Evolutionary conservation across 2,888 invertebrate species (phyloP).

Genomic region (Drosophila ustulata): DNA sequence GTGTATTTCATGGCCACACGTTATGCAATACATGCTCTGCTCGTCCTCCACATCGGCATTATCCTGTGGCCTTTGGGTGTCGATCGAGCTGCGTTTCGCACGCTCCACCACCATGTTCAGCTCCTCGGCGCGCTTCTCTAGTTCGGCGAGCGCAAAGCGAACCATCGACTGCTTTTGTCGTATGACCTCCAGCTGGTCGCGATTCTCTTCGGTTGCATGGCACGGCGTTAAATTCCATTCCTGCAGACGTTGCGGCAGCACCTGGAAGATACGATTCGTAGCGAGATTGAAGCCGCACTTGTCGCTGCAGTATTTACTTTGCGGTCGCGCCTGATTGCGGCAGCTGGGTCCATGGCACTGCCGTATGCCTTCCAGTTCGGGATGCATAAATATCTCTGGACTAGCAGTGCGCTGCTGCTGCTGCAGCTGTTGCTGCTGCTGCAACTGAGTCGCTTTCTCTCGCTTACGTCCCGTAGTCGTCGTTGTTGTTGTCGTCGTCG

Average conservation of each 20-base stretch:
- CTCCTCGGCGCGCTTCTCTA: conserved; percentile 91
- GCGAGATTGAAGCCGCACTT: conserved; percentile 96
- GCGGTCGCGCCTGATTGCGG: conserved; percentile 89
- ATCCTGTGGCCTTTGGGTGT: conserved; percentile 87
- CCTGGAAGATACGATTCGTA: conserved; percentile 91
- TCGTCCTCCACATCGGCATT: conserved; percentile 88
- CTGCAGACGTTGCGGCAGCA: conserved; percentile 95
- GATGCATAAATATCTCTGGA: conserved; percentile 83
- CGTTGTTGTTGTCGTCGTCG: not conserved
- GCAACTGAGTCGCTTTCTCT: conserved; percentile 61
- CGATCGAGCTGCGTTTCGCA: conserved; percentile 90
- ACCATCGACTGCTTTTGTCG: conserved; percentile 92
- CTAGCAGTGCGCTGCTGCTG: conserved; percentile 69
- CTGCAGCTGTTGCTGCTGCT: conserved; percentile 57
- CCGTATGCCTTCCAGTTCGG: conserved; percentile 87
- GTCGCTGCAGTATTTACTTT: conserved; percentile 97
- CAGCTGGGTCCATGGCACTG: conserved; percentile 98
- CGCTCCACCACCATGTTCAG: conserved; percentile 92
- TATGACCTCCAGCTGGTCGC: conserved; percentile 89
- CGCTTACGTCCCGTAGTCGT: conserved; percentile 63
- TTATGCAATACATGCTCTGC: conserved; percentile 95
- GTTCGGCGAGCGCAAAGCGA: conserved; percentile 90
- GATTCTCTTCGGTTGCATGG: conserved; percentile 93
- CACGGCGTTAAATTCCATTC: conserved; percentile 96
- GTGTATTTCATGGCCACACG: conserved; percentile 98